Conservation (phyloP, 2,113 vertebrate species). For the Numenius arquata region DNA sequence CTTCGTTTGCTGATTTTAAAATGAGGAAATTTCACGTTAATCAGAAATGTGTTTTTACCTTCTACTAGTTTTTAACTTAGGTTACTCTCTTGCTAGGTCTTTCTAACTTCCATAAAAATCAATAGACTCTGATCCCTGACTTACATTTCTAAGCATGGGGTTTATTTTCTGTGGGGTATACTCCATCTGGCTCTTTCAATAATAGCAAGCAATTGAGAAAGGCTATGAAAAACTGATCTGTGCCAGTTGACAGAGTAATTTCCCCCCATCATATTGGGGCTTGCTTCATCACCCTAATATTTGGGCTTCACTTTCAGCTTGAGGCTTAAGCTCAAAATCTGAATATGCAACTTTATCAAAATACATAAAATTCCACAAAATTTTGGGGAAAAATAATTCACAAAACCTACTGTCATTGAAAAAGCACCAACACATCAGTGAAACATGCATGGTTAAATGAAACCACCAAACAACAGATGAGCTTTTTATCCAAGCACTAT, state of each 20-base stretch:
- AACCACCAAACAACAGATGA: neutral
- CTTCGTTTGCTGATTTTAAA: neutral
- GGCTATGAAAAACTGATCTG: neutral
- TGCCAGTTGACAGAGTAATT: neutral
- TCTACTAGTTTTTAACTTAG: neutral
- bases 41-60: neutral
- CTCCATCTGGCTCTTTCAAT: neutral
- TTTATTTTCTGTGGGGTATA: neutral
- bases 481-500: neutral
- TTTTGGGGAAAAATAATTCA: neutral
- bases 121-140: neutral
- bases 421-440: neutral
- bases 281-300: neutral
- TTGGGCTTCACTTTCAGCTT: neutral
- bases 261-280: neutral
- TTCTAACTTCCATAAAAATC: neutral
- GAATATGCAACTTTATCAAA: neutral
- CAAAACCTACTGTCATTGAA: neutral
- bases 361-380: neutral
- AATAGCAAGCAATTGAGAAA: slow-evolving; percentile 24
- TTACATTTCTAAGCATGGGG: neutral
- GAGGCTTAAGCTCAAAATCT: neutral
- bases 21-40: neutral
- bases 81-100: neutral
- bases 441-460: neutral